phyloP scores from a whole-genome alignment of 2,113 vertebrate species.

The Spilogale gracilis region DNA sequence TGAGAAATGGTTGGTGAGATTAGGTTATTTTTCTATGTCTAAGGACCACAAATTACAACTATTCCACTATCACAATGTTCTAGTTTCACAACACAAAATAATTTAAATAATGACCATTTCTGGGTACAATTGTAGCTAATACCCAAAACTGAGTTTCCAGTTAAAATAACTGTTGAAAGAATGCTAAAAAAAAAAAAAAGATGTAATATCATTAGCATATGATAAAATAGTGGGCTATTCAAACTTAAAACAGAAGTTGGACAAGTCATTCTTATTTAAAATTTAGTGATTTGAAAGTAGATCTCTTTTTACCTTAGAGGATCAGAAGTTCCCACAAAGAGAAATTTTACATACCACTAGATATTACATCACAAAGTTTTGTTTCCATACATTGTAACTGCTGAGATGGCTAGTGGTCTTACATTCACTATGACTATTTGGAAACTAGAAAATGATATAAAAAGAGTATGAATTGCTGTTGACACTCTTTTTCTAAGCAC shows the following conservation, averaged over 20 bases:
- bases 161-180: neutral
- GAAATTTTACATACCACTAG: neutral
- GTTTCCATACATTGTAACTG: neutral
- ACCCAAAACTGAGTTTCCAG: neutral
- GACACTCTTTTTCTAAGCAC: neutral
- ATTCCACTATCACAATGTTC: neutral
- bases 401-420: neutral
- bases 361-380: neutral
- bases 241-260: neutral
- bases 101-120: constrained; percentile 3
- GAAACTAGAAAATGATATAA: neutral
- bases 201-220: neutral
- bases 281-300: neutral
- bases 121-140: neutral
- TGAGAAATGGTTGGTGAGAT: neutral
- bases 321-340: neutral
- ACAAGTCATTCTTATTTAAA: constrained; percentile 6
- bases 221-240: neutral
- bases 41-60: neutral
- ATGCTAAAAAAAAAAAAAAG: neutral
- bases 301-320: neutral
- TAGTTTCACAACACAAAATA: neutral
- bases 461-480: neutral
- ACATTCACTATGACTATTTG: neutral
- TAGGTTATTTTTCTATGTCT: neutral